Conservation (phyloP, 2,888 invertebrate genomes). For the Caenorhabditis angaria region DNA sequence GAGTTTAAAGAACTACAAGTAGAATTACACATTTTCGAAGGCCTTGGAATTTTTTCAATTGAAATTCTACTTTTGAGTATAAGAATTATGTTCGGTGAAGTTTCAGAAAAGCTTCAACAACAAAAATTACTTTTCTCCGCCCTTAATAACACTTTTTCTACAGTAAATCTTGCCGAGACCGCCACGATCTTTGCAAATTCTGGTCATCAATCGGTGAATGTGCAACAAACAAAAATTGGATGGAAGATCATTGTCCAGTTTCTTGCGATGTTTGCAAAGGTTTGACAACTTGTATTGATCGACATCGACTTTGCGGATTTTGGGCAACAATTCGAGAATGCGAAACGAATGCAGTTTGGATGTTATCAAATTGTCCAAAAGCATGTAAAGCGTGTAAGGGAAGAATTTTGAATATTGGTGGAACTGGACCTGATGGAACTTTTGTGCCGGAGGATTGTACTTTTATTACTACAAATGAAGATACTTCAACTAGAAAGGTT, state of each 20-base stretch:
- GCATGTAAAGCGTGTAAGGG: conserved; percentile 71
- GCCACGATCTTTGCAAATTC: conserved; percentile 72
- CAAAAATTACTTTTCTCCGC: no score
- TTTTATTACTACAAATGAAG: conserved; percentile 70
- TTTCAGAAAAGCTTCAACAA: not conserved
- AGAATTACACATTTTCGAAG: not conserved
- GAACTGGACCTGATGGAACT: conserved; percentile 53
- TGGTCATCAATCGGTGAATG: conserved; percentile 72
- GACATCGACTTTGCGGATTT: conserved; percentile 68
- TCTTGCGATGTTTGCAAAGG: conserved; percentile 70
- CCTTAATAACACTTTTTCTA: conserved; percentile 5
- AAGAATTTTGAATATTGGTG: conserved; percentile 49
- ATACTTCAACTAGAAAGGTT: conserved; percentile 52
- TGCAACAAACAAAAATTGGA: conserved; percentile 68
- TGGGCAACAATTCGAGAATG: conserved; percentile 70
- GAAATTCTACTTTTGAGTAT: not conserved
- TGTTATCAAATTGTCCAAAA: conserved; percentile 69
- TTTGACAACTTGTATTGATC: conserved; percentile 66
- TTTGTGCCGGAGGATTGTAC: conserved; percentile 68
- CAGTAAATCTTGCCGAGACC: conserved; percentile 59
- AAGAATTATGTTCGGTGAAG: not conserved
- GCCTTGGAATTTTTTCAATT: not conserved
- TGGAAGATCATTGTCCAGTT: conserved; percentile 67
- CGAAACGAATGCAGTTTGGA: conserved; percentile 71
- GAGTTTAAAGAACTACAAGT: conserved; percentile 10